Base-by-base conservation (phyloP, 2,797 vertebrate species). In the Phalanger gymnotis region DNA sequence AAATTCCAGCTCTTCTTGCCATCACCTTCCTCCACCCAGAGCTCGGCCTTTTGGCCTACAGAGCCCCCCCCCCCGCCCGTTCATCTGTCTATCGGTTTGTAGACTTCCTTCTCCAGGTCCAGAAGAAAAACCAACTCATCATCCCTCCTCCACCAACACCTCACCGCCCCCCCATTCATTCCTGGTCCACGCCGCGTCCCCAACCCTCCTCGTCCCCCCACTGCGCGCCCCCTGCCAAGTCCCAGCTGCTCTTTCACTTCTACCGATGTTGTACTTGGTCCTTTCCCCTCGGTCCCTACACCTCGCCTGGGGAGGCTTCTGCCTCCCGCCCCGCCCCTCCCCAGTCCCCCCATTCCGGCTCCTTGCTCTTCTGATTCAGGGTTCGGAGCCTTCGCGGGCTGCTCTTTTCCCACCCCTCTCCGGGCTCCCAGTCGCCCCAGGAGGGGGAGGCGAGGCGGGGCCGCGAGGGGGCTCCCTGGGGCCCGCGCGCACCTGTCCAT, bases 221-320 rank as follows among this genome's bases (percentile, higher is more conserved):
- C 0, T 5, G 1, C 0, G 0, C 12, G 0, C 2, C 14, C 40
- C 40, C 56, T n/a, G 6, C 5, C 16, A 28, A 16, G 28, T 54
- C 54, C 55, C 11, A 3, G 90, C 54, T 14, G 0, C 40, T 87
- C 73, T 87, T 87, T 51, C 40, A 47, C 40, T 87, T 40, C n/a
- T 73, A 2, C 0, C 4, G 0, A 19, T 4, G 58, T 61, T 3
- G 12, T 61, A 61, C 58, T 34, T 31, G 2, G 9, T 27, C 10
- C 16, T 14, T 40, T 19, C 53, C 53, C 0, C 28, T 11, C 12
- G 19, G 3, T 28, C 22, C 73, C 19, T 40, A 25, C 7, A 22
- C 12, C 25, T 27, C 10, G 2, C 22, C 22, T 27, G 12, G 16
- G 12, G 12, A 27, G 91, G 54, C 91, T 3, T 34, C 91, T 27